phyloP scores from a whole-genome alignment of 2,797 vertebrate genomes.

The Centropyge bicolor region DNA sequence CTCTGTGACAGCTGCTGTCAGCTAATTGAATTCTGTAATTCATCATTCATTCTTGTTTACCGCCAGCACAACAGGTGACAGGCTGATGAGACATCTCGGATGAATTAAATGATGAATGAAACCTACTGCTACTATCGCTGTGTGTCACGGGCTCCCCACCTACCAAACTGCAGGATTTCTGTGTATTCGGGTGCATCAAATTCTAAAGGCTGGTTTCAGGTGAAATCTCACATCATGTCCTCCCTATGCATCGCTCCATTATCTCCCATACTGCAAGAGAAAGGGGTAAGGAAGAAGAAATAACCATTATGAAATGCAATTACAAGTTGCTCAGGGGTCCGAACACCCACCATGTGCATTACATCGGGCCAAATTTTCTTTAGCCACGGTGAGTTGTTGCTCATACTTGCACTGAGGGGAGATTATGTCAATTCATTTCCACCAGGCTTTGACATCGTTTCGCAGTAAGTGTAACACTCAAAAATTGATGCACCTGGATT shows the following conservation, averaged over 20 bases:
- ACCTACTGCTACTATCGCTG: slow-evolving; percentile 48
- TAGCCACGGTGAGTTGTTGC: slow-evolving; percentile 63
- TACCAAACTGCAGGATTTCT: slow-evolving; percentile 42
- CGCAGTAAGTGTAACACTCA: slow-evolving; percentile 60
- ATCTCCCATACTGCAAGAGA: slow-evolving; percentile 42
- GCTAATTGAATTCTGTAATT: slow-evolving; percentile 73
- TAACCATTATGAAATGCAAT: slow-evolving; percentile 70
- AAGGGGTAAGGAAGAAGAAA: slow-evolving; percentile 60
- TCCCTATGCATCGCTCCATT: slow-evolving; percentile 44
- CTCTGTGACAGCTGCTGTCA: slow-evolving; percentile 68
- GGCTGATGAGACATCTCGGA: slow-evolving; percentile 61
- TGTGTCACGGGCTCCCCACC: slow-evolving; percentile 23
- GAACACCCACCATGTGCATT: slow-evolving; percentile 56
- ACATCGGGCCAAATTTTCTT: slow-evolving; percentile 65
- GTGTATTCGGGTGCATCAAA: slow-evolving; percentile 51
- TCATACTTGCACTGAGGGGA: slow-evolving; percentile 72
- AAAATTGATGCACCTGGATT: slow-evolving; percentile 64
- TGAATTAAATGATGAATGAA: slow-evolving; percentile 74
- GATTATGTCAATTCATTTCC: slow-evolving; percentile 71
- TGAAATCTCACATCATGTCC: slow-evolving; percentile 47
- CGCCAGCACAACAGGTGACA: slow-evolving; percentile 69
- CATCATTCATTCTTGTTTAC: slow-evolving; percentile 74
- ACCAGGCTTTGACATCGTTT: slow-evolving; percentile 65
- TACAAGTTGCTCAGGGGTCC: slow-evolving; percentile 72
- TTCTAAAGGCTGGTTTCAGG: slow-evolving; percentile 45